phyloP scores from a whole-genome alignment of 2,797 vertebrate species.

The Alauda arvensis region DNA sequence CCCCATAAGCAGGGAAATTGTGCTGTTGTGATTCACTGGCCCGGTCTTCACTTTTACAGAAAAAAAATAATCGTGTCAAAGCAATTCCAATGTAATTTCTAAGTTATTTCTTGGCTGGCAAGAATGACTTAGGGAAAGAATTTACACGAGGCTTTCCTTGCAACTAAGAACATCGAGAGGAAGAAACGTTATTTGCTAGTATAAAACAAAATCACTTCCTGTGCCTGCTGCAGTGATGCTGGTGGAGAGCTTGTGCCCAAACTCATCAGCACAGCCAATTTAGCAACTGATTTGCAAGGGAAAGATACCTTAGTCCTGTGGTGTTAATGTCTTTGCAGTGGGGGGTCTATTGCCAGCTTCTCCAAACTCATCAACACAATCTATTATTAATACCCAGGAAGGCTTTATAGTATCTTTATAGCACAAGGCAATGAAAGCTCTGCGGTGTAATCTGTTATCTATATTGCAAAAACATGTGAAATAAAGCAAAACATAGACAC shows the following conservation, averaged over 20 bases:
- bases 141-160: slow-evolving; percentile 33
- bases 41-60: slow-evolving; percentile 8
- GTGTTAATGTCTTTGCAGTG: slow-evolving; percentile 76
- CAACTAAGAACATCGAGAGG: slow-evolving; percentile 39
- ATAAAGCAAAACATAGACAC: slow-evolving; percentile 72
- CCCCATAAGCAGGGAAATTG: slow-evolving; percentile 16
- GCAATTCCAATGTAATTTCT: slow-evolving; percentile 46
- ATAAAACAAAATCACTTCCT: slow-evolving; percentile 64
- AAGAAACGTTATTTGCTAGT: slow-evolving; percentile 47
- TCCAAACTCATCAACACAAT: slow-evolving; percentile 83
- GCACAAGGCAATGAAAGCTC: slow-evolving; percentile 70
- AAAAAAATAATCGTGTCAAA: slow-evolving; percentile 55
- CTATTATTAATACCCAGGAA: slow-evolving; percentile 83
- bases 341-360: slow-evolving; percentile 82
- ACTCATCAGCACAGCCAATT: slow-evolving; percentile 65
- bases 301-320: slow-evolving; percentile 68
- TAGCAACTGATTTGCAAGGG: slow-evolving; percentile 75
- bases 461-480: slow-evolving; percentile 74
- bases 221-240: slow-evolving; percentile 32
- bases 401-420: slow-evolving; percentile 71
- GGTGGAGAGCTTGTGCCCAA: slow-evolving; percentile 33
- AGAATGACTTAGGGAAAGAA: slow-evolving; percentile 47
- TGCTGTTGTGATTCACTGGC: slow-evolving; percentile 15
- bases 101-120: slow-evolving; percentile 47
- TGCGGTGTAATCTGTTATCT: slow-evolving; percentile 75